Percentiles rank a stretch among this genome's conserved stretches.
Evolutionary conservation across 2,888 invertebrate species (phyloP).

Genomic region (Marasmarcha lunaedactyla): DNA sequence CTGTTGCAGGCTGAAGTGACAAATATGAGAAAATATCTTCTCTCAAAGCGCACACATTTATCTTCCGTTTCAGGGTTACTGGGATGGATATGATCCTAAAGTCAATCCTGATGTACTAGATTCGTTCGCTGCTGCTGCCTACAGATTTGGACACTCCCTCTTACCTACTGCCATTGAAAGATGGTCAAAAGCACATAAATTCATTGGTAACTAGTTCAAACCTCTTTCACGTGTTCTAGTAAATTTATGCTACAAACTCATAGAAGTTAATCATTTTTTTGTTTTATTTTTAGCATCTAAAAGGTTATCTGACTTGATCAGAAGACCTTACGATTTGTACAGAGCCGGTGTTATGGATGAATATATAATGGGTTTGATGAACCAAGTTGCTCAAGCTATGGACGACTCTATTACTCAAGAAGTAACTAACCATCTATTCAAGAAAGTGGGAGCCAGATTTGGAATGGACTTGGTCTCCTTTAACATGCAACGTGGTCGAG

Average conservation of each 20-base stretch:
- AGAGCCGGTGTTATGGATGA: slow-evolving; percentile 91
- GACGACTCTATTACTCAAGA: slow-evolving; percentile 92
- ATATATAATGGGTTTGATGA: slow-evolving; percentile 93
- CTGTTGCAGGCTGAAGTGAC: no score
- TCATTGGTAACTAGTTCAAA: slow-evolving; percentile 76
- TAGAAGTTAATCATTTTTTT: background rate
- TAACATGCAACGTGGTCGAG: slow-evolving; percentile 93
- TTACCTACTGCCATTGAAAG: slow-evolving; percentile 91
- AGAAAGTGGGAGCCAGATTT: slow-evolving; percentile 80
- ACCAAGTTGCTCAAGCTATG: slow-evolving; percentile 95
- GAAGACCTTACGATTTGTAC: slow-evolving; percentile 90
- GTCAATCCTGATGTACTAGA: slow-evolving; percentile 91
- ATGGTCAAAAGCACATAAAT: slow-evolving; percentile 96
- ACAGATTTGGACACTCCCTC: slow-evolving; percentile 91
- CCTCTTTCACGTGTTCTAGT: background rate
- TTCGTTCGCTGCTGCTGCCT: slow-evolving; percentile 92
- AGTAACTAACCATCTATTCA: slow-evolving; percentile 93
- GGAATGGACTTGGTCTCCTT: slow-evolving; percentile 93
- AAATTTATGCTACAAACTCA: no score
- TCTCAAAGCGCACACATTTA: no score
- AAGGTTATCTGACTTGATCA: slow-evolving; percentile 87
- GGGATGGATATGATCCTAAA: slow-evolving; percentile 85
- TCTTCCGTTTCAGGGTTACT: slow-evolving; percentile 84
- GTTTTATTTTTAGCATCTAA: slow-evolving; percentile 78
- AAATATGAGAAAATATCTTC: no score